These are phyloP conservation scores for Agriopis marginaria DNA, from an alignment of 2,888 invertebrate genomes.

Conservation along the genomic window DNA sequence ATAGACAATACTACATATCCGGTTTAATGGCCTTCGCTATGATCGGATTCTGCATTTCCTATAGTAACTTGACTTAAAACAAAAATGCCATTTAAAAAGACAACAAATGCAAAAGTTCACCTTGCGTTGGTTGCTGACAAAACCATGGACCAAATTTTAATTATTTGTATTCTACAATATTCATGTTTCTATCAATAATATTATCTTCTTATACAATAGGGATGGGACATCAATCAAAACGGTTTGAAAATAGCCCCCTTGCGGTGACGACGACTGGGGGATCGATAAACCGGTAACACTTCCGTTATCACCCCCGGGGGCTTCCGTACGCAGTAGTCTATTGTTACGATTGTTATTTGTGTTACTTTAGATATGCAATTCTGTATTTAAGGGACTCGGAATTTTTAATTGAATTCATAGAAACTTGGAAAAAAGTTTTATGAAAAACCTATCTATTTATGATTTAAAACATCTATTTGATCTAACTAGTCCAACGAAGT, in stretches of 20 bases:
- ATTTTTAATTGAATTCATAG: not conserved
- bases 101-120: too few species aligned
- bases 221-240: slow-evolving; percentile 74
- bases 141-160: not conserved
- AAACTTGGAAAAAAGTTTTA: too few species aligned
- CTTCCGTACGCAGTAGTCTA: slow-evolving; percentile 53
- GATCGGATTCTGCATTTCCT: too few species aligned
- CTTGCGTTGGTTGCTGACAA: too few species aligned
- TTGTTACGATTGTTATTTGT: slow-evolving; percentile 14
- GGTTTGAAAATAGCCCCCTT: slow-evolving; percentile 68
- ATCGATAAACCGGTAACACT: slow-evolving; percentile 80
- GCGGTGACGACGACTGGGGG: slow-evolving; percentile 68
- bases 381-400: not conserved
- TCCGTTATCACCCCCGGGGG: slow-evolving; percentile 71
- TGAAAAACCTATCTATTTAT: too few species aligned
- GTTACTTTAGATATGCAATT: slow-evolving; percentile 6
- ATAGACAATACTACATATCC: too few species aligned
- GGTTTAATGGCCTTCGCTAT: too few species aligned
- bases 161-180: slow-evolving; percentile 33
- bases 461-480: too few species aligned
- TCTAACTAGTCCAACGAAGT: too few species aligned
- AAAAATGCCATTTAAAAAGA: too few species aligned
- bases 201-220: slow-evolving; percentile 53
- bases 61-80: too few species aligned
- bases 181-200: slow-evolving; percentile 28